Conservation (phyloP, 2,113 vertebrate species). For the Okapia johnstoni region DNA sequence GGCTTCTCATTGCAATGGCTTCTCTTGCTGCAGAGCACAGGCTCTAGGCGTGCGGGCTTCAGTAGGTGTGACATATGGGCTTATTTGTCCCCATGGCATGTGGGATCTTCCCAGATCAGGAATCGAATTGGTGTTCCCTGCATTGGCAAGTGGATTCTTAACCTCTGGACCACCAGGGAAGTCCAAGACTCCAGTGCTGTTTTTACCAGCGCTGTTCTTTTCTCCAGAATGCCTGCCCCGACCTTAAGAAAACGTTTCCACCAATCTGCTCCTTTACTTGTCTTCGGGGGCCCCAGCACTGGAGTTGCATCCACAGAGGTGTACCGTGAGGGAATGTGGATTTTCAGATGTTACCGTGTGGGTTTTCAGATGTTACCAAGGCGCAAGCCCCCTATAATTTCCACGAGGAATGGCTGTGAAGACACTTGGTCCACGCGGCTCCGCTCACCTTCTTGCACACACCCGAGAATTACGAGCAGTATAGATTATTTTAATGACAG, state of each 20-base stretch:
- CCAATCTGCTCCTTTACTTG: not conserved
- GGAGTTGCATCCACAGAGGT: not conserved
- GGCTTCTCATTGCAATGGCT: not conserved
- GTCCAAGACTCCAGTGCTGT: not conserved
- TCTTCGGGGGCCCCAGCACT: not conserved
- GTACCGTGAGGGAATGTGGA: not conserved
- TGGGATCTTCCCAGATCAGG: not conserved
- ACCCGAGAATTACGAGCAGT: conserved; percentile 76
- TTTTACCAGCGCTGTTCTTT: not conserved
- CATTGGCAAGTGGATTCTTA: not conserved
- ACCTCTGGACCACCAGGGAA: not conserved
- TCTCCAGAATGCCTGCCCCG: not conserved
- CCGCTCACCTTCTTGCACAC: conserved; percentile 61
- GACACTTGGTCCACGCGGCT: not conserved
- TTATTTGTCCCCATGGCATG: not conserved
- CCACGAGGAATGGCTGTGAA: not conserved
- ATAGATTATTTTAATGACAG: conserved; percentile 85
- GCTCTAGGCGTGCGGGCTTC: not conserved
- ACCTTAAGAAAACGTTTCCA: not conserved
- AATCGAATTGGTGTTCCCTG: fast-evolving
- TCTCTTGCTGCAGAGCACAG: not conserved
- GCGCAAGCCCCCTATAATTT: not conserved
- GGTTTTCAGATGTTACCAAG: not conserved
- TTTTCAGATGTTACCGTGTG: not conserved
- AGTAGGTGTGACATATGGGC: not conserved